These are phyloP conservation scores for Galeruca laticollis DNA, from an alignment of 2,888 invertebrate genomes.

Conservation along the genomic window DNA sequence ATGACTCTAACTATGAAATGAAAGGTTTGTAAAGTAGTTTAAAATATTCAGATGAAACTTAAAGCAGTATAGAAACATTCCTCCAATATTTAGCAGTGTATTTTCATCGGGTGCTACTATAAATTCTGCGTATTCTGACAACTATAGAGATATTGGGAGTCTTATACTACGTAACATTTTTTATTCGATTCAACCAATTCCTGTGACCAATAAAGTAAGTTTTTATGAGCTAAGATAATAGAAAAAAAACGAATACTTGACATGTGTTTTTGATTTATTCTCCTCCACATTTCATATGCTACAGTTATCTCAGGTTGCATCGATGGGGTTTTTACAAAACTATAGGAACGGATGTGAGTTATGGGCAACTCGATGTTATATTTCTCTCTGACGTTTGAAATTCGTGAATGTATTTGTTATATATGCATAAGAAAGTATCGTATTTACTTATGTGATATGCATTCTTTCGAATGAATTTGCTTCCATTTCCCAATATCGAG, in stretches of 20 bases:
- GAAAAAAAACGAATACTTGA: not conserved
- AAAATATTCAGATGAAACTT: not conserved
- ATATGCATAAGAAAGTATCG: not conserved
- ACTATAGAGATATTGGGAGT: not conserved
- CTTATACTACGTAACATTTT: not conserved
- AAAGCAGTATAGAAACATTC: not conserved
- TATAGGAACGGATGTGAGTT: not conserved
- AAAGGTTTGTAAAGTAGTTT: no score
- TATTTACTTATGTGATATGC: not conserved
- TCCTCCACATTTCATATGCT: not conserved
- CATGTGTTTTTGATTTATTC: conserved; percentile 1
- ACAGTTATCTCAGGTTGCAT: not conserved
- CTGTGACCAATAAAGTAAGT: not conserved
- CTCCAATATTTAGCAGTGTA: conserved; percentile 8
- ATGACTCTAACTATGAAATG: no score
- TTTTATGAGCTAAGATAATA: not conserved
- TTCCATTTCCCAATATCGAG: no score
- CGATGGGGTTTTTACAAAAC: not conserved
- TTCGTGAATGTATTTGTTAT: not conserved
- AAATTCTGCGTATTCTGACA: not conserved
- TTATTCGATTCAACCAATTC: conserved; percentile 2
- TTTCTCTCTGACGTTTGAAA: not conserved
- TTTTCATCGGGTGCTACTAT: not conserved
- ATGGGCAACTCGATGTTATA: not conserved
- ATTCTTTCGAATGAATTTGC: not conserved